Evolutionary conservation across 2,888 invertebrate genomes (phyloP), one percentile per base, ranked within the genome.

Genomic region (Phyllotreta striolata): DNA sequence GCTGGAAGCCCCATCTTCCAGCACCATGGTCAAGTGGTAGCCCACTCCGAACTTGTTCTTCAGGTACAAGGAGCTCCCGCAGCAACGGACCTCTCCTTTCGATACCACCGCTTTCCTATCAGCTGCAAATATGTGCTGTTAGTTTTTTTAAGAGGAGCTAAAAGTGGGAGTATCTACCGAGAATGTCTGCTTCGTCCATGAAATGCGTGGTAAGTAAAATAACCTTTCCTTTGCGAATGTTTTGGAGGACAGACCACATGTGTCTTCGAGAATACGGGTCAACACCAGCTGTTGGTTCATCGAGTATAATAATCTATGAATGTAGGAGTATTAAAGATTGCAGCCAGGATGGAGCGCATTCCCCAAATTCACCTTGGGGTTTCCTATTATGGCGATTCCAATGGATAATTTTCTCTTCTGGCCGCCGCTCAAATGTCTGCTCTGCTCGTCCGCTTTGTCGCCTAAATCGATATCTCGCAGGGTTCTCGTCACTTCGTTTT

Each of bases 31-130:
- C 55, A 95, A 83, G 80, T 94, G 93, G 78, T 95, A 95, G 39
- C 94, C 94, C 63, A 94, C 90, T 3, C 94, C 94, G 76, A 93
- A 95, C 78, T 91, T 91, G 77, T 92, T 93, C 80, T 95, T 94
- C 70, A 95, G 83, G 78, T 93, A 94, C 51, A 95, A 78, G 0
- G 93, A 93, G 6, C 92, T 92, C 1, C 95, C 94, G 70, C 91
- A 91, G 77, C 93, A 93, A 14, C 92, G 85, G 51, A 95, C 85
- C 76, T 87, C 86, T 10, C 94, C 94, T 79, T 90, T 90, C 67
- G 92, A 91, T 57, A 95, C 90, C 10, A 95, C 92, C 0, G 94
- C 93, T 79, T 94, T 94, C 67, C 94, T 82, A 74, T 94, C 93
- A 0, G 93, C 93, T 77, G 62, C 43, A 72, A 70, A 62, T n/a